Base-by-base conservation (phyloP, 2,888 invertebrate genomes). In the Calameuta pallipes region DNA sequence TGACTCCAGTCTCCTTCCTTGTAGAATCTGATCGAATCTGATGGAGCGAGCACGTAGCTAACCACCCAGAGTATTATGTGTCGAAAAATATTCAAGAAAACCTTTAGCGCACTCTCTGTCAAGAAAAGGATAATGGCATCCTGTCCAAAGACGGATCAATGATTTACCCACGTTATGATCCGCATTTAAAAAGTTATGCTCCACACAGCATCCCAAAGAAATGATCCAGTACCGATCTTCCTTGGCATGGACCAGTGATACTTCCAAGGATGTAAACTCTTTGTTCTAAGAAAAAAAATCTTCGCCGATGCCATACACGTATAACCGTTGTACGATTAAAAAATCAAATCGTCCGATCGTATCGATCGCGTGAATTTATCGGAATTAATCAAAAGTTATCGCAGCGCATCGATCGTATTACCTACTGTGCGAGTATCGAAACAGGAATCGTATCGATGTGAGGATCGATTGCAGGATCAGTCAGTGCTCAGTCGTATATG, bases 61-160 rank as follows among this genome's bases (percentile, higher is more conserved):
- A 90, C 90, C 90, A 86, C 89, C 87, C 87, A 85, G 85, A 85
- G 89, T 88, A 91, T 90, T 90, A 87, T 89, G 87, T 88, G 87
- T 90, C 90, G 86, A 86, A 87, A 87, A 88, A 71, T 71, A 71
- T 71, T 34, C 71, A 34, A 71, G 33, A 34, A 71, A 71, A 71
- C 34, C 71, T 71, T 71, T 71, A 71, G 71, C 31, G 71, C 71
- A 34, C 71, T 31, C 71, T 2, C 71, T 1, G 13, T 12, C 23
- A 56, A 56, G 56, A 23, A 56, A 56, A 56, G 23, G 56, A 23
- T 56, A 56, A 56, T 56, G 56, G 2, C 9, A 23, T 56, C 56
- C 56, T 0, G 56, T 23, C 23, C 15, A 2, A 56, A 9, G 1
- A 23, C 1, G 56, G 56, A 56, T 56, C 56, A 56, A 56, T 56